Base-by-base conservation (phyloP, 2,797 vertebrate genomes). In the Ara ararauna region DNA sequence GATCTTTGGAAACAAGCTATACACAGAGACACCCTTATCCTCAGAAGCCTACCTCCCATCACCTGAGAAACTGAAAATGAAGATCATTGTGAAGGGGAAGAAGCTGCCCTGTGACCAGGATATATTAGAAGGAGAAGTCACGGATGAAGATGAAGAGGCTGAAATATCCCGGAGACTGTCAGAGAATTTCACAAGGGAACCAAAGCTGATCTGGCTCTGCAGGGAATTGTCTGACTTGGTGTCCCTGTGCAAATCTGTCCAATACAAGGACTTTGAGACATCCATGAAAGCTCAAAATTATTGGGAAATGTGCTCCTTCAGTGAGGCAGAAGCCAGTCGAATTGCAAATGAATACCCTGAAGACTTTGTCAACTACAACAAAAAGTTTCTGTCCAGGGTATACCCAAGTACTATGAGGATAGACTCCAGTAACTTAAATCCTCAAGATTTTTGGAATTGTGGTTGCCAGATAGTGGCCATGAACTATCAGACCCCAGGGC, bases 401-500 rank as follows among this genome's bases (percentile, higher is more conserved):
- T 98, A 99, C 32, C 99, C 99, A 9, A 99, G 99, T 95, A 98
- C 99, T 3, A 99, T 99, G 97, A 98, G 99, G 32, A 98, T 99
- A 89, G 99, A 99, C 96, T 99, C 99, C 60, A 99, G 99, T 97
- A 99, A 99, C 97, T 97, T 99, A 88, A 99, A 99, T 96, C 99
- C 99, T 4, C 99, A 99, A 93, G 99, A 99, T 78, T 99, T 99
- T 96, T 99, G 99, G 99, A 99, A 99, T 56, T 99, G 99, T 86
- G 99, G 99, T 71, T 99, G 99, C 94, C 99, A 99, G 97, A 98
- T 99, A 26, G 99, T 99, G 96, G 99, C 99, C 24, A 98, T 99
- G 98, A 99, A 99, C 98, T 99, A 99, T 92, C 99, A 99, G 98
- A 99, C 99, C 3, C 98, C 99, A 0, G 99, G 99, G 3, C 99